Percentiles rank a stretch among this genome's conserved stretches.
Conservation (phyloP, 2,888 invertebrate species). For the Carcina quercana region DNA sequence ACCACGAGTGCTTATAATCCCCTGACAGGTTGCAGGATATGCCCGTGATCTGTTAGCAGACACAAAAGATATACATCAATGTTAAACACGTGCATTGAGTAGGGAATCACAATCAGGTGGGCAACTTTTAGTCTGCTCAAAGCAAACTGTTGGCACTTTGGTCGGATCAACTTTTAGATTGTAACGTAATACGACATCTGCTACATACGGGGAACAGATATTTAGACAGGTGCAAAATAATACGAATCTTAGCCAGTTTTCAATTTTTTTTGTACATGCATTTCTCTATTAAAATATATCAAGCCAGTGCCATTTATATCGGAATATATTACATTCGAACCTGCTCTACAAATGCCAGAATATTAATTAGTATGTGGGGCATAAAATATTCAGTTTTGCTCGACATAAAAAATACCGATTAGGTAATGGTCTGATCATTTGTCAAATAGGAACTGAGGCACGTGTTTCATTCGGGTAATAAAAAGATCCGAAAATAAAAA, state of each 20-base stretch:
- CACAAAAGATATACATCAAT: conserved; percentile 53
- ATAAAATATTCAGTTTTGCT: too few species aligned
- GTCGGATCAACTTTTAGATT: conserved; percentile 17
- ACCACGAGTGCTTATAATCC: conserved; percentile 36
- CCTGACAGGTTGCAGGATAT: conserved; percentile 29
- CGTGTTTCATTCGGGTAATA: too few species aligned
- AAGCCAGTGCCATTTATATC: too few species aligned
- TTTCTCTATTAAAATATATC: too few species aligned
- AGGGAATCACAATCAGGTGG: conserved; percentile 60
- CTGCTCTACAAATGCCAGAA: conserved; percentile 1
- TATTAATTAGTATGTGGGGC: not conserved
- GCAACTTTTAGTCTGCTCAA: conserved; percentile 29
- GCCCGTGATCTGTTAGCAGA: conserved; percentile 41
- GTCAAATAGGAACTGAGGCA: too few species aligned
- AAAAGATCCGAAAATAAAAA: too few species aligned
- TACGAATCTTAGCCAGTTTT: not conserved
- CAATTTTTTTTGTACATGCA: too few species aligned
- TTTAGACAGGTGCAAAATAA: not conserved
- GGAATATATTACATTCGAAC: too few species aligned
- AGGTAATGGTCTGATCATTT: too few species aligned
- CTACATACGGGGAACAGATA: not conserved
- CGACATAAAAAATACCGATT: too few species aligned
- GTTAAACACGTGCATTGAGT: conserved; percentile 60
- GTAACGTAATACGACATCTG: not conserved
- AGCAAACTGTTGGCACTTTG: conserved; percentile 32